Evolutionary conservation across 2,888 invertebrate species (phyloP), one percentile per base, ranked within the genome.

Genomic region (Eretmocerus hayati): DNA sequence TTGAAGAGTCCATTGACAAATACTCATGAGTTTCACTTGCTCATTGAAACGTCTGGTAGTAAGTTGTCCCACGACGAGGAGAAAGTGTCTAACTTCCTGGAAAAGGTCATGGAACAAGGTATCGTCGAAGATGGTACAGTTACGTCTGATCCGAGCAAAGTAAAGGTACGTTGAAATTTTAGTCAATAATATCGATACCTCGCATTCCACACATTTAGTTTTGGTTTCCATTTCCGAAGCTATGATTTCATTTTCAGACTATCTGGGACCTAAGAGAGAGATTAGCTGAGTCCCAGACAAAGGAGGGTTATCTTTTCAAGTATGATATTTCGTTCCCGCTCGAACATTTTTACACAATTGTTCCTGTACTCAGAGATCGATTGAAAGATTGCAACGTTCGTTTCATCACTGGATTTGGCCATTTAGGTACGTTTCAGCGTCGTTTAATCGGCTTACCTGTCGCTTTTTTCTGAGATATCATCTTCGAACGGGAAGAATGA

Each of bases 301-400:
- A 74, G 9, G 89, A 90, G 58, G 95, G 95, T 6, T 94, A 91
- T 72, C 84, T 89, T 42, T 95, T 89, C 73, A 96, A 96, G 68
- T 96, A 96, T 67, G 99, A 99, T 69, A 80, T 99, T 4, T 95
- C 96, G 0, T 69, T 97, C 48, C 96, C 96, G 0, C 72, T 89
- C 32, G 72, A 78, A 8, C 72, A 84, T 47, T 96, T 92, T 72
- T 97, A 97, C 70, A 80, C 84, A 16, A 75, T 95, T 35, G 88
- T 95, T 4, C 81, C 84, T 16, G 79, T 78, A 23, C 77, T 91
- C 69, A 74, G 77, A 22, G 73, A 83, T 52, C 79, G 81, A 49
- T 70, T 93, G 42, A 83, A 81, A 0, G 74, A 78, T 15, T 42
- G 74, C 50, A 61, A 66, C n/a, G 79, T 82, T 5, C 71, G 76